A percentile compares a stretch with the other conserved stretches of the same genome.
Conservation (phyloP, 2,113 vertebrate genomes). For the Microtus richardsoni region DNA sequence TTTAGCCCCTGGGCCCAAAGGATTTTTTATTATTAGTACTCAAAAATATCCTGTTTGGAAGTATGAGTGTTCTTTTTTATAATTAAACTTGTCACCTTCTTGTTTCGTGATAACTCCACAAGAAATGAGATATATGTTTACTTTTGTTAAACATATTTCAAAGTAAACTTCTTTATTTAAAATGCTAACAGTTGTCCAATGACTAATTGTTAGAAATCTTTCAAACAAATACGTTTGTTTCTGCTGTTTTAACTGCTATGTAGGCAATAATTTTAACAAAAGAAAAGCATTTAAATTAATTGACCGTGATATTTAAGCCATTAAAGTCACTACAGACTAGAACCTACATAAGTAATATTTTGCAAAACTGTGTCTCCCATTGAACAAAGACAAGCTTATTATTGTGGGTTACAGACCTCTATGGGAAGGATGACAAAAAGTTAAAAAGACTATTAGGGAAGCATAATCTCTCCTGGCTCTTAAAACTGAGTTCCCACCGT, state of each 20-base stretch:
- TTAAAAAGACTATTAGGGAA: slow-evolving; percentile 53
- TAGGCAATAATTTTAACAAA: not conserved
- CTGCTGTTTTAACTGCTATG: not conserved
- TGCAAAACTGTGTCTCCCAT: not conserved
- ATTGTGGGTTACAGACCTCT: slow-evolving; percentile 52
- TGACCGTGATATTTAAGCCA: not conserved
- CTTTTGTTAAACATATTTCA: slow-evolving; percentile 18
- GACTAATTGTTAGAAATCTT: slow-evolving; percentile 22
- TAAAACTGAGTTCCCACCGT: slow-evolving; percentile 86
- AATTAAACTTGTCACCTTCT: not conserved
- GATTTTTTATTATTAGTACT: slow-evolving; percentile 39
- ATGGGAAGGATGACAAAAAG: slow-evolving; percentile 31
- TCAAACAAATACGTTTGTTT: slow-evolving; percentile 14
- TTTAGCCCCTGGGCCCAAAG: slow-evolving; percentile 31
- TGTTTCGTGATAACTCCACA: not conserved
- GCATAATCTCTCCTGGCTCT: slow-evolving; percentile 74
- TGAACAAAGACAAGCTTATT: not conserved
- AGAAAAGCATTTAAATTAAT: not conserved
- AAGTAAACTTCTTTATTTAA: slow-evolving; percentile 3
- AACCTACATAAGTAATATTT: not conserved
- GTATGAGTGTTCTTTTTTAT: not conserved
- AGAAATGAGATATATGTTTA: slow-evolving; percentile 18
- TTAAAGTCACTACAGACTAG: not conserved
- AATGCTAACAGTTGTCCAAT: not conserved
- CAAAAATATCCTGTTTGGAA: slow-evolving; percentile 45